Base-by-base conservation (phyloP, 2,113 vertebrate genomes). In the Rhodinocichla rosea region DNA sequence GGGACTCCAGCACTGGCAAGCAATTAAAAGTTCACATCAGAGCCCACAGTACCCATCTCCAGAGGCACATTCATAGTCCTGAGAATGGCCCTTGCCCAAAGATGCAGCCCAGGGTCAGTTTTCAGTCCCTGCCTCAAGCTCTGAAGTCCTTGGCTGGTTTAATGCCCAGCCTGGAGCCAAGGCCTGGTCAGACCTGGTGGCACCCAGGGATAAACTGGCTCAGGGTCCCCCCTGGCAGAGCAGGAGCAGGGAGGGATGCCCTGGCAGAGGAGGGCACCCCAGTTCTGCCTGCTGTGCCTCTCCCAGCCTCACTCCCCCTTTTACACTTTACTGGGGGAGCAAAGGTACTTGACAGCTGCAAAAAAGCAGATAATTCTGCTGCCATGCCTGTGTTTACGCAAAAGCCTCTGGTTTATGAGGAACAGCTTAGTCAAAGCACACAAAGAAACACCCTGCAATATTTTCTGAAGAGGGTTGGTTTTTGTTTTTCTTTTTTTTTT, bases 361-460 rank as follows among this genome's bases (percentile, higher is more conserved):
- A 28, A 83, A 69, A 56, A 37, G 47, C 87, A 92, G 87, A 73
- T 91, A 56, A 85, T 63, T 83, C 67, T 62, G 68, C 71, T 90
- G 75, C 75, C 16, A 0, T 73, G 87, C 55, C 75, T 63, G 55
- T 69, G 83, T 94, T 92, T 92, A 89, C 9, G 32, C 62, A 95
- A 92, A 95, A 83, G 68, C 85, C 12, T 3, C 42, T 40, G 79
- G 69, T 95, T 96, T 97, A 95, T 56, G 63, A 91, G 88, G 85
- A 91, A 50, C 73, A 57, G 88, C 90, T 92, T 76, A 90, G 79
- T 80, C 85, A 80, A 95, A 90, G 79, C 83, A 81, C 76, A 92
- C 86, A 95, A 79, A 90, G 87, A 90, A 96, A 91, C 87, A 81
- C 83, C 59, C 90, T 78, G 92, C 37, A 87, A 63, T 93, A 70